Conservation (phyloP, 2,888 invertebrate species). For the Philereme vetulata region DNA sequence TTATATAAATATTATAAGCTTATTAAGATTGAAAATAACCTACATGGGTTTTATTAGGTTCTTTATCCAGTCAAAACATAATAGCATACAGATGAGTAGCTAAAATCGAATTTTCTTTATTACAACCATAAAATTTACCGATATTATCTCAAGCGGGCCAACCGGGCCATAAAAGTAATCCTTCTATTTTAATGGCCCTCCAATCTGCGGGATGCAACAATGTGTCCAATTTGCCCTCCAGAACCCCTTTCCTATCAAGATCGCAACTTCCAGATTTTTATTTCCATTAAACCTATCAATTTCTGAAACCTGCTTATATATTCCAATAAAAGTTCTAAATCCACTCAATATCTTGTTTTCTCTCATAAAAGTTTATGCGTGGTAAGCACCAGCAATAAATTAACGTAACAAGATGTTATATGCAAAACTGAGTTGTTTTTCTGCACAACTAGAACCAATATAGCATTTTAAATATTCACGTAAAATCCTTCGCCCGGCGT, state of each 20-base stretch:
- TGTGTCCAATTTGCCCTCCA: constrained; percentile 66
- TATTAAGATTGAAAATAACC: constrained; percentile 34
- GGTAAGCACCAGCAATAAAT: constrained; percentile 47
- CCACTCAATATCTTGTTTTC: constrained; percentile 30
- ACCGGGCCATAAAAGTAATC: constrained; percentile 79
- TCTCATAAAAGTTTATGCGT: constrained; percentile 41
- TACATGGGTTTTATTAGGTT: constrained; percentile 35
- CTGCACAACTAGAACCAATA: constrained; percentile 76
- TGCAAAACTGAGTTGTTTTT: constrained; percentile 63
- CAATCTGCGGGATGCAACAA: constrained; percentile 78
- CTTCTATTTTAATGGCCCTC: constrained; percentile 79
- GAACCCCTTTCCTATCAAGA: constrained; percentile 49
- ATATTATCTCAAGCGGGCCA: constrained; percentile 80
- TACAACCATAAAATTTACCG: constrained; percentile 79
- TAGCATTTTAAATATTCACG: constrained; percentile 81
- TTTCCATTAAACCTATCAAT: constrained; percentile 45
- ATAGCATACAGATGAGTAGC: constrained; percentile 76
- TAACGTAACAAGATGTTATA: constrained; percentile 54
- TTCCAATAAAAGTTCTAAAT: constrained; percentile 27
- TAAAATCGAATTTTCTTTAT: constrained; percentile 81
- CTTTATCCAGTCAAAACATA: constrained; percentile 61
- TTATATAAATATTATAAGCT: constrained; percentile 16
- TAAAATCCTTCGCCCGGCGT: constrained; percentile 77
- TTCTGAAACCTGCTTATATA: constrained; percentile 12
- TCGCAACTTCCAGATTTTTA: constrained; percentile 48